Evolutionary conservation across 2,797 vertebrate species (phyloP), one percentile per base, ranked within the genome.

Genomic region (Neomorphus geoffroyi): DNA sequence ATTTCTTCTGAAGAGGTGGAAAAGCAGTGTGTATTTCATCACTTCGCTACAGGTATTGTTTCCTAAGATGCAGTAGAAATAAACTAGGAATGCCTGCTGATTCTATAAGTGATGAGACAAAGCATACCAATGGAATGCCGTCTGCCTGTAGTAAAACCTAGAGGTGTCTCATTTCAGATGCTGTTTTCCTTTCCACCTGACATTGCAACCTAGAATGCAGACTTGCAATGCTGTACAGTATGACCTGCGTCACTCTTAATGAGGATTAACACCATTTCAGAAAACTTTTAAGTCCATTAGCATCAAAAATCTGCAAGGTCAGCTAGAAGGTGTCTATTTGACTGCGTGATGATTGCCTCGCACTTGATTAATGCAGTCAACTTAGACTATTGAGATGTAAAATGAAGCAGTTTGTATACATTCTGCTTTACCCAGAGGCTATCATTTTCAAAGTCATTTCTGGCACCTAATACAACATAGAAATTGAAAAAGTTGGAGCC

Each of bases 391-490:
- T 95, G 88, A 89, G 70, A 91, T 94, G 80, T 71, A 96, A 96
- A 96, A 92, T 94, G 92, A 96, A 96, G 83, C 88, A 85, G 92
- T 94, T 96, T 96, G 88, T 96, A 88, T 69, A 95, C 80, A 91
- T 48, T 93, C 57, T 88, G 23, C 73, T 91, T 94, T 95, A 91
- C 88, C 93, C 93, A 93, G 39, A 90, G 94, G 95, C 92, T 88
- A 82, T 92, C 2, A 91, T 94, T 96, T 96, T 94, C 85, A 77
- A 89, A 95, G 85, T 92, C 1, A 71, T 95, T 96, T 92, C 91
- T 95, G 83, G 79, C 70, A 95, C 83, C 53, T 72, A 72, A 66
- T 54, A 26, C 75, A 94, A 96, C 21, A n/a, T 0, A 80, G 72
- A 96, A 94, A 96, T 89, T 93, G 85, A 80, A 92, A 94, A 97